Percentiles rank a stretch among this genome's conserved stretches.
phyloP scores from a whole-genome alignment of 2,888 invertebrate genomes.

The Xanthia icteritia region DNA sequence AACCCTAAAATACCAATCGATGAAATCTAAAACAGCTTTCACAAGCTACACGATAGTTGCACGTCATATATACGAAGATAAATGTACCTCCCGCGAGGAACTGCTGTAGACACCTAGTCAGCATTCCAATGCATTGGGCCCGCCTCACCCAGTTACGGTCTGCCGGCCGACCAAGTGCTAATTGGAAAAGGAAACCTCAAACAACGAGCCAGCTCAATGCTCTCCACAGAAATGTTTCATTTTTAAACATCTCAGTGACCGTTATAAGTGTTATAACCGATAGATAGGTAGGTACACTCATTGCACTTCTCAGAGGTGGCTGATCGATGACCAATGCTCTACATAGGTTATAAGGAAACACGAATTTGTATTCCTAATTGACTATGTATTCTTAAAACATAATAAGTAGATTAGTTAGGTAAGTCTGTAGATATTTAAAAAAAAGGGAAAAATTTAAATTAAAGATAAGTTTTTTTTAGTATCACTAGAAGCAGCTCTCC shows the following conservation, averaged over 20 bases:
- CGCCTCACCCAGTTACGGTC: slow-evolving; percentile 90
- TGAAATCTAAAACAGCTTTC: slow-evolving; percentile 57
- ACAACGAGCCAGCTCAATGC: slow-evolving; percentile 90
- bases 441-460: background rate
- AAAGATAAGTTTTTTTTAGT: background rate
- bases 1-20: slow-evolving; percentile 48
- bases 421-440: background rate
- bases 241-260: slow-evolving; percentile 87
- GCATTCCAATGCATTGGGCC: slow-evolving; percentile 81
- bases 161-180: slow-evolving; percentile 88
- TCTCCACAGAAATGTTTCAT: slow-evolving; percentile 90
- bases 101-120: slow-evolving; percentile 78
- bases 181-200: slow-evolving; percentile 90
- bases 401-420: background rate
- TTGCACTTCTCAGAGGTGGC: slow-evolving; percentile 62
- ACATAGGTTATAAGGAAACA: slow-evolving; percentile 64
- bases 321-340: slow-evolving; percentile 54
- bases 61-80: slow-evolving; percentile 63
- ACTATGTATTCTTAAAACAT: background rate
- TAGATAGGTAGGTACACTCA: slow-evolving; percentile 72
- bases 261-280: slow-evolving; percentile 88
- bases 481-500: background rate
- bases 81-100: slow-evolving; percentile 78
- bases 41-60: slow-evolving; percentile 64
- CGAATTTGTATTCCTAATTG: slow-evolving; percentile 44